phyloP scores from a whole-genome alignment of 2,888 invertebrate genomes.

The Amphipyra tragopoginis region DNA sequence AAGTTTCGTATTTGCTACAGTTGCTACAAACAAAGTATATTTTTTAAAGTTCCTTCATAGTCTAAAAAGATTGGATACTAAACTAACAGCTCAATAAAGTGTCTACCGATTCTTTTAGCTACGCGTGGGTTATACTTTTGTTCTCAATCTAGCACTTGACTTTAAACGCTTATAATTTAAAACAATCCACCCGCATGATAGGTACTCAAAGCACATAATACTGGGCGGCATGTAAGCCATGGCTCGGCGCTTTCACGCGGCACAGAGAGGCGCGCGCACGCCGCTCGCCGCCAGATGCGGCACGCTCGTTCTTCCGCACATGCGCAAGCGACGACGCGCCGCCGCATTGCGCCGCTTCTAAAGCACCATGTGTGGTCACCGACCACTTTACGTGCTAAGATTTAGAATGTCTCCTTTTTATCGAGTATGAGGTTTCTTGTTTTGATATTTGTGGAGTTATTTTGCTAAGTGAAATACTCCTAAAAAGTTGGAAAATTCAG shows the following conservation, averaged over 20 bases:
- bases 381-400: constrained; percentile 47
- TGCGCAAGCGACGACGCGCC: constrained; percentile 30
- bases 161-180: background rate
- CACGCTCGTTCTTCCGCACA: constrained; percentile 67
- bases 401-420: constrained; percentile 38
- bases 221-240: constrained; percentile 45
- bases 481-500: background rate
- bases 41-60: no score
- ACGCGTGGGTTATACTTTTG: no score
- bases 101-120: no score
- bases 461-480: background rate
- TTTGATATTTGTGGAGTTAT: constrained; percentile 2
- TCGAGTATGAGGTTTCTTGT: background rate
- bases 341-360: constrained; percentile 21
- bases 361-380: constrained; percentile 54
- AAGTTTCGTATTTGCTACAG: no score
- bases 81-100: no score
- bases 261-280: constrained; percentile 50
- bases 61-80: no score
- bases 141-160: background rate
- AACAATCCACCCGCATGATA: constrained; percentile 33
- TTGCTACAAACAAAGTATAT: no score
- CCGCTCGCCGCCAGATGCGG: constrained; percentile 69
- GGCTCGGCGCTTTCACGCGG: constrained; percentile 34
- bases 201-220: constrained; percentile 3